Evolutionary conservation across 2,888 invertebrate genomes (phyloP).

Genomic region (Digitonthophagus gazella): DNA sequence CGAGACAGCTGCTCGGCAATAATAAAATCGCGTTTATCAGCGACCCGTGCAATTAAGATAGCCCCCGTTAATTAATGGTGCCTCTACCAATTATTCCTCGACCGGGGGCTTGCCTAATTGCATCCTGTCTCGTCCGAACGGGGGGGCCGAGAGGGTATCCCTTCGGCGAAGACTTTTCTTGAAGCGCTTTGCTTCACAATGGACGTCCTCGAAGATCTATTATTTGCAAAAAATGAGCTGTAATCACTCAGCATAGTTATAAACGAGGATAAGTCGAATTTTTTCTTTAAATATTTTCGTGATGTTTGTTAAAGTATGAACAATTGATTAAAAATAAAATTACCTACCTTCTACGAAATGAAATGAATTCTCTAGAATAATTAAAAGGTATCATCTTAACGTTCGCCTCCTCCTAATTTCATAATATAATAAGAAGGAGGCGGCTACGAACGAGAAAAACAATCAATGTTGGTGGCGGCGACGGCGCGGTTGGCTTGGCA

Average conservation of each 20-base stretch:
- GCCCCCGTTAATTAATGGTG: constrained; percentile 7
- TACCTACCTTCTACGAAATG: not conserved
- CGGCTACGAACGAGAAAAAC: not conserved
- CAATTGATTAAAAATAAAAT: too few species aligned
- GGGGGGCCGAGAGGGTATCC: not conserved
- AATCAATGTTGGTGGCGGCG: not conserved
- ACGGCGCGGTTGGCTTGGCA: not conserved
- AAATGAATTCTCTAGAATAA: not conserved
- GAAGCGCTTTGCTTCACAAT: too few species aligned
- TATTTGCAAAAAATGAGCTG: too few species aligned
- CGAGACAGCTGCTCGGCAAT: constrained; percentile 13
- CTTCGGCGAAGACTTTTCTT: not conserved
- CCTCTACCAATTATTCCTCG: not conserved
- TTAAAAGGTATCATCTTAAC: not conserved
- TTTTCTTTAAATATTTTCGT: too few species aligned
- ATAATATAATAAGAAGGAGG: not conserved
- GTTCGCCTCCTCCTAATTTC: not conserved
- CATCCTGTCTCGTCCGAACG: constrained; percentile 11
- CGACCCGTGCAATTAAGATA: constrained; percentile 8
- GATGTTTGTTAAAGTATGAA: too few species aligned
- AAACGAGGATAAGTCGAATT: too few species aligned
- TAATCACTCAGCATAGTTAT: too few species aligned
- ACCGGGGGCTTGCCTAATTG: constrained; percentile 4
- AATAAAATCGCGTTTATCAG: constrained; percentile 15
- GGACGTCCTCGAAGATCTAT: too few species aligned